phyloP scores from a whole-genome alignment of 2,113 vertebrate genomes.

The Spea bombifrons region DNA sequence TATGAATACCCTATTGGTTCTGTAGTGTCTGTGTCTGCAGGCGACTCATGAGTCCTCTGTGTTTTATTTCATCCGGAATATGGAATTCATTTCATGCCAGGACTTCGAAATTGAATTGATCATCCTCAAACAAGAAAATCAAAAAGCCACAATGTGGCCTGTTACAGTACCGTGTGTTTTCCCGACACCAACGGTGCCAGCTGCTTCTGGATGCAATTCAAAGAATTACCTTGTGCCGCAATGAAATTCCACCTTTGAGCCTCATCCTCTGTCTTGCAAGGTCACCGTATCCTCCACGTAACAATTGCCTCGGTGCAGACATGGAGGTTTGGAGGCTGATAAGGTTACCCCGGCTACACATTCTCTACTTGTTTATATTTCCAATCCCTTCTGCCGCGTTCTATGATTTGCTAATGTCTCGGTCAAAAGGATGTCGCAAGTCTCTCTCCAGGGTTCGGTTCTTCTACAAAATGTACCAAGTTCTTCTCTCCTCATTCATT shows the following conservation, averaged over 20 bases:
- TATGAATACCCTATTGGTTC: no score
- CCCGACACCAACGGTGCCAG: conserved; percentile 33
- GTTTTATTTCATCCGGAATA: no score
- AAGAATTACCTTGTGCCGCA: conserved; percentile 37
- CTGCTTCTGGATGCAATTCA: conserved; percentile 25
- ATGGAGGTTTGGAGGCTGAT: conserved; percentile 31
- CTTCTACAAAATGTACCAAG: no score
- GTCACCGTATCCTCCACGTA: conserved; percentile 24
- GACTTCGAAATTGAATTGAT: not conserved
- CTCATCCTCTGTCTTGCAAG: conserved; percentile 28
- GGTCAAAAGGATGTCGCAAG: not conserved
- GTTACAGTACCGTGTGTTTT: conserved; percentile 9
- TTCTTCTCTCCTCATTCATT: no score
- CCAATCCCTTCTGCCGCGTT: not conserved
- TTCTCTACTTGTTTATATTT: conserved; percentile 26
- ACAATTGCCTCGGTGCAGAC: conserved; percentile 35
- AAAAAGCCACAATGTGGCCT: conserved; percentile 4
- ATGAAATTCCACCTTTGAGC: conserved; percentile 25
- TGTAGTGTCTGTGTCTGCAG: no score
- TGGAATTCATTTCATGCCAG: no score
- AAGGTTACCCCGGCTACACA: conserved; percentile 34
- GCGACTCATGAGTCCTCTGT: no score
- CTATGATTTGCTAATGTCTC: conserved; percentile 9
- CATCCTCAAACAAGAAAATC: conserved; percentile 6
- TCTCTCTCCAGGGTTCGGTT: no score